Conservation (phyloP, 2,888 invertebrate genomes). For the Sinhomidia bicolor region DNA sequence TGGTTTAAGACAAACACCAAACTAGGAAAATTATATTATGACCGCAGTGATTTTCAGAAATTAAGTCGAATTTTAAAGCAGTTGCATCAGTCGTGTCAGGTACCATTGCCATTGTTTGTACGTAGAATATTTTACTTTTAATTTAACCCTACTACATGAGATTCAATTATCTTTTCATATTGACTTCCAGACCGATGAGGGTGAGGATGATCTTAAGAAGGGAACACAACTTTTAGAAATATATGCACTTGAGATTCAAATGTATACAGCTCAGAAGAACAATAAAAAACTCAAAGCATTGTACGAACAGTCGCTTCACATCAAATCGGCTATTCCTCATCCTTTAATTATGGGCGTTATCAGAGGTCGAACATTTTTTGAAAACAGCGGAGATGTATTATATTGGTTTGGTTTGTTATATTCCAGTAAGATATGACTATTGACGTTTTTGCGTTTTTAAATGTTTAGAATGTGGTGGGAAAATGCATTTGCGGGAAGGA, state of each 20-base stretch:
- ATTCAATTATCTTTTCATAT: slow-evolving; percentile 10
- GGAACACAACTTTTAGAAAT: slow-evolving; percentile 99
- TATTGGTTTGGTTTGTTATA: no score
- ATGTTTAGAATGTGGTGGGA: slow-evolving; percentile 99
- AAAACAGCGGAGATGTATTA: no score
- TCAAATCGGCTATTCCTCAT: slow-evolving; percentile 99
- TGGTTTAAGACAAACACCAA: slow-evolving; percentile 99
- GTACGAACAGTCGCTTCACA: slow-evolving; percentile 98
- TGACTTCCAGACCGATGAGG: slow-evolving; percentile 92
- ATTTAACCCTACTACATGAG: background rate
- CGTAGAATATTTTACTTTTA: no score
- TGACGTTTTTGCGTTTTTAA: no score
- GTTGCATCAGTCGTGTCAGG: slow-evolving; percentile 97
- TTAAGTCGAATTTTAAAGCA: slow-evolving; percentile 98
- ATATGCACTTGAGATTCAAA: slow-evolving; percentile 99
- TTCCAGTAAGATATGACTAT: no score
- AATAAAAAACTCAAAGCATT: slow-evolving; percentile 98
- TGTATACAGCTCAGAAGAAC: slow-evolving; percentile 99
- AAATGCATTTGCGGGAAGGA: slow-evolving; percentile 99
- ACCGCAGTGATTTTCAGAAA: slow-evolving; percentile 96
- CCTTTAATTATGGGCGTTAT: slow-evolving; percentile 99
- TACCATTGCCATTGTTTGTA: no score
- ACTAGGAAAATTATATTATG: slow-evolving; percentile 98
- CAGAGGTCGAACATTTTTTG: no score
- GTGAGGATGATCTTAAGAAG: slow-evolving; percentile 98